Conservation (phyloP, 2,888 invertebrate species). For the Drosophila histrio region DNA sequence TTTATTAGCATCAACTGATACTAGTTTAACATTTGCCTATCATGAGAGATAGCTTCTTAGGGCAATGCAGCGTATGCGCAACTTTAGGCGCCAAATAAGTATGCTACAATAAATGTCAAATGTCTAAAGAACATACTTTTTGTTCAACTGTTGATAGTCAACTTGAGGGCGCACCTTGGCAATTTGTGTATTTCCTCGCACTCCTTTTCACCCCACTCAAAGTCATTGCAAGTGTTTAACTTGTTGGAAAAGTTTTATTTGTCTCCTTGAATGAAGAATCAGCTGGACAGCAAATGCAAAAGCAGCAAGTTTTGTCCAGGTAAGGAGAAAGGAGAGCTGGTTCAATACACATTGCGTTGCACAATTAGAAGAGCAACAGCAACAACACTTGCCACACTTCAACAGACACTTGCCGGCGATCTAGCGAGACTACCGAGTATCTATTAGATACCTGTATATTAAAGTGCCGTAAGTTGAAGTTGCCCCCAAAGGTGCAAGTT, state of each 20-base stretch:
- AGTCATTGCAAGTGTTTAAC: constrained; percentile 26
- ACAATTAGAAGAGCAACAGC: constrained; percentile 31
- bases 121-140: background rate
- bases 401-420: constrained; percentile 20
- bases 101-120: constrained; percentile 33
- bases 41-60: background rate
- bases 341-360: background rate
- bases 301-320: constrained; percentile 12
- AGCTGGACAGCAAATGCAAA: constrained; percentile 12
- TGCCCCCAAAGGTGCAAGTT: constrained; percentile 45
- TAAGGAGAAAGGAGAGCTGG: background rate
- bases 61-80: constrained; percentile 29
- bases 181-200: constrained; percentile 26
- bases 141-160: constrained; percentile 3
- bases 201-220: background rate
- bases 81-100: constrained; percentile 11
- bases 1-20: background rate
- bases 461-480: constrained; percentile 42
- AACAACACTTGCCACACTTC: constrained; percentile 15
- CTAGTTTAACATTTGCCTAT: background rate
- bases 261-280: background rate
- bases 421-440: constrained; percentile 11
- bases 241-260: constrained; percentile 39
- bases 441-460: constrained; percentile 33
- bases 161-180: constrained; percentile 32